Evolutionary conservation across 1,140 invertebrate genomes (phyloP).

Genomic region (Neoseiulus cucumeris): DNA sequence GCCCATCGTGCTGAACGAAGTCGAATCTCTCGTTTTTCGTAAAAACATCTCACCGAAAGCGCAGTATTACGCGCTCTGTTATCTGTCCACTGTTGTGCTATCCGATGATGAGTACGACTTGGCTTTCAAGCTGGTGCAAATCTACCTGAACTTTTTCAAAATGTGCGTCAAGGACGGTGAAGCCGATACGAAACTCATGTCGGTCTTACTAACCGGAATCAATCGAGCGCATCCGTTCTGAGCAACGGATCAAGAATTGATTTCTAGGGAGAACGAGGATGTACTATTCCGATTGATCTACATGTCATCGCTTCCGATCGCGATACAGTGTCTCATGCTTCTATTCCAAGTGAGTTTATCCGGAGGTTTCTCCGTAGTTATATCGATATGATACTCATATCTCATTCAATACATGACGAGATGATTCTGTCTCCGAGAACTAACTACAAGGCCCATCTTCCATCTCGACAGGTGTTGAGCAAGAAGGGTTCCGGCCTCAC

Average conservation of each 20-base stretch:
- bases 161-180: constrained; percentile 72
- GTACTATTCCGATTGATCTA: background rate
- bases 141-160: constrained; percentile 94
- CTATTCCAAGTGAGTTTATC: constrained; percentile 42
- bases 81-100: constrained; percentile 44
- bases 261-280: constrained; percentile 19
- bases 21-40: constrained; percentile 71
- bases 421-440: background rate
- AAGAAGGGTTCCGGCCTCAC: constrained; percentile 20
- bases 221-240: constrained; percentile 65
- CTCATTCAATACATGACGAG: background rate
- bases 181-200: constrained; percentile 75
- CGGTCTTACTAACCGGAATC: constrained; percentile 63
- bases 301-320: constrained; percentile 51
- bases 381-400: no score
- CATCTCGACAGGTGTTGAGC: background rate
- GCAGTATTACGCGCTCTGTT: constrained; percentile 83
- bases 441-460: background rate
- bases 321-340: constrained; percentile 64
- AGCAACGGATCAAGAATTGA: constrained; percentile 26
- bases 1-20: constrained; percentile 55
- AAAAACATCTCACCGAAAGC: constrained; percentile 59
- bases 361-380: background rate
- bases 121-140: constrained; percentile 55
- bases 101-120: constrained; percentile 47